Evolutionary conservation across 2,113 vertebrate species (phyloP).

Genomic region (Centropristis striata): DNA sequence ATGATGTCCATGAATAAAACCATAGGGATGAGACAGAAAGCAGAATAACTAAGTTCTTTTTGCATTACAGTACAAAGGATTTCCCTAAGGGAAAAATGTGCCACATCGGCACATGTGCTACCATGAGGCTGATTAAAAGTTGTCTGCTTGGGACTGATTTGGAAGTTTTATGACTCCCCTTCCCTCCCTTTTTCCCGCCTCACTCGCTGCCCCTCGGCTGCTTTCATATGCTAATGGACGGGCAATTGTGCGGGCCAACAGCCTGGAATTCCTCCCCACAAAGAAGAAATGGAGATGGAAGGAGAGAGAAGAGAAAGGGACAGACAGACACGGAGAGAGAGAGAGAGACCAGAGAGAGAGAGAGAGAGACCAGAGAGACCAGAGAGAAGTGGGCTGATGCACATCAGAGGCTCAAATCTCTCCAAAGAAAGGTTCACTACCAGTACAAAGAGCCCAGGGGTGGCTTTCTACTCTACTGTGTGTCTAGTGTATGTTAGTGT

Average conservation of each 20-base stretch:
- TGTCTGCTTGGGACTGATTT: constrained; percentile 51
- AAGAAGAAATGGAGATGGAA: constrained; percentile 68
- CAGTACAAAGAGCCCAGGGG: constrained; percentile 14
- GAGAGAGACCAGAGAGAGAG: constrained; percentile 53
- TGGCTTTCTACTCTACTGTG: constrained; percentile 2
- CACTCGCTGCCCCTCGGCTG: constrained; percentile 50
- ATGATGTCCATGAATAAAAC: neutral
- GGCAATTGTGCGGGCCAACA: constrained; percentile 75
- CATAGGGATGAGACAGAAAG: neutral
- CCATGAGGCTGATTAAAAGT: constrained; percentile 37
- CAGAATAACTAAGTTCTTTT: neutral
- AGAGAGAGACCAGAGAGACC: constrained; percentile 44
- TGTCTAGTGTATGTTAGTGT: neutral
- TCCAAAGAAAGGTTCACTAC: constrained; percentile 14
- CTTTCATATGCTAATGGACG: constrained; percentile 81
- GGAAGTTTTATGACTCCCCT: constrained; percentile 66
- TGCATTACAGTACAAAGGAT: neutral
- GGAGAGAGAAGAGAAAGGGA: constrained; percentile 52
- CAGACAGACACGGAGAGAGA: constrained; percentile 50
- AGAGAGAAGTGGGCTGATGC: constrained; percentile 34
- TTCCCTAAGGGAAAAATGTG: neutral
- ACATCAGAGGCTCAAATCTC: constrained; percentile 53
- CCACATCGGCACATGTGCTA: constrained; percentile 36
- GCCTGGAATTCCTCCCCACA: constrained; percentile 78
- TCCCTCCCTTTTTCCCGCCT: constrained; percentile 61